Conservation (phyloP, 2,113 vertebrate genomes). For the Xiphophorus hellerii region DNA sequence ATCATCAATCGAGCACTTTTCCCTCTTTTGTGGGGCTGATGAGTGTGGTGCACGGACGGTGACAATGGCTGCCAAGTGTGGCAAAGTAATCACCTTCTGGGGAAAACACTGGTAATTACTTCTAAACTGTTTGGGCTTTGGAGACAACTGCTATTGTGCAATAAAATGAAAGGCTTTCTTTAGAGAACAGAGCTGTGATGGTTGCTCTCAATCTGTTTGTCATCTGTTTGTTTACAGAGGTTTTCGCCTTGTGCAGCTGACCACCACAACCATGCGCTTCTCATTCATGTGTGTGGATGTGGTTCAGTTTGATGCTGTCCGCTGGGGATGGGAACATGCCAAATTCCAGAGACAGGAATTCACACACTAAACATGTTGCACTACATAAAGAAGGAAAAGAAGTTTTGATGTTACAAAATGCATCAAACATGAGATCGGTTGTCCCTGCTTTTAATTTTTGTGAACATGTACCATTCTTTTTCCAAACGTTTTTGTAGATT, state of each 20-base stretch:
- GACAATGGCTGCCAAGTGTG: slow-evolving; percentile 82
- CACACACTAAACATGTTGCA: no score
- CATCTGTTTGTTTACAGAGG: slow-evolving; percentile 71
- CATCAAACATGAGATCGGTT: neutral
- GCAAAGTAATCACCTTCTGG: slow-evolving; percentile 82
- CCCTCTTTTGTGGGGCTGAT: slow-evolving; percentile 76
- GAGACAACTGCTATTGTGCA: slow-evolving; percentile 80
- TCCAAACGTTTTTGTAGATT: no score
- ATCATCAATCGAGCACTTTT: slow-evolving; percentile 82
- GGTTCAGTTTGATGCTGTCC: neutral
- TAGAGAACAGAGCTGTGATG: slow-evolving; percentile 52
- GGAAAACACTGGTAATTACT: slow-evolving; percentile 85
- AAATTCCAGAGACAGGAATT: neutral
- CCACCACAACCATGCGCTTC: slow-evolving; percentile 20
- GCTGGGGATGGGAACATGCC: neutral
- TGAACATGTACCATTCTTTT: no score
- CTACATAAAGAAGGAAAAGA: no score
- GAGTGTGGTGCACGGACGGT: slow-evolving; percentile 76
- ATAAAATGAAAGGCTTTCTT: slow-evolving; percentile 71
- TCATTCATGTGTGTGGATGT: slow-evolving; percentile 9
- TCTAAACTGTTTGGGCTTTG: slow-evolving; percentile 83
- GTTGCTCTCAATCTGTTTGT: slow-evolving; percentile 66
- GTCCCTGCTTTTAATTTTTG: neutral
- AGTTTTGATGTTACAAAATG: neutral
- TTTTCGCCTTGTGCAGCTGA: slow-evolving; percentile 45